A percentile compares a stretch with the other conserved stretches of the same genome.
These are phyloP conservation scores for Xerus rutilus DNA, from an alignment of 2,797 vertebrate species.

Conservation along the genomic window DNA sequence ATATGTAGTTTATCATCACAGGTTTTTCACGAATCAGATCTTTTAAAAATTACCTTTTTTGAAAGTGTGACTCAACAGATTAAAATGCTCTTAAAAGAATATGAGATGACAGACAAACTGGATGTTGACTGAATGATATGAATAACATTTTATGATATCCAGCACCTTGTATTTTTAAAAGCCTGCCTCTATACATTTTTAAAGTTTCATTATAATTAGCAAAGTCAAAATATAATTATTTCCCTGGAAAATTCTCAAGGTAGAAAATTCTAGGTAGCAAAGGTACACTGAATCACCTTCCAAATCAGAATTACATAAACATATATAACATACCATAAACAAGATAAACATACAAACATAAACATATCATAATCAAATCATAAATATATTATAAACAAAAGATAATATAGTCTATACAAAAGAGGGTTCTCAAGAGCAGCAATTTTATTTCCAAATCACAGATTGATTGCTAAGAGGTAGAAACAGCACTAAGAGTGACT, in stretches of 20 bases:
- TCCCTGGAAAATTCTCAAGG: neutral
- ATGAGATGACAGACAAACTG: neutral
- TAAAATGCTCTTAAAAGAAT: neutral
- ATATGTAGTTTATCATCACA: neutral
- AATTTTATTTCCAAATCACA: neutral
- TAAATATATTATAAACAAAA: neutral
- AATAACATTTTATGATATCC: neutral
- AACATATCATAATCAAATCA: too few species aligned
- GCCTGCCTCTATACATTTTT: neutral
- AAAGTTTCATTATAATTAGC: slow-evolving; percentile 20
- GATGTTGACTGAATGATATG: neutral
- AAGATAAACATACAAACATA: too few species aligned
- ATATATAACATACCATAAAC: too few species aligned
- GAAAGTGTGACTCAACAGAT: neutral
- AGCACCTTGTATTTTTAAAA: neutral
- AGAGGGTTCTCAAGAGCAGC: neutral
- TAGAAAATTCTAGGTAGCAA: neutral
- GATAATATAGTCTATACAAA: neutral
- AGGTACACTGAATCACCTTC: neutral
- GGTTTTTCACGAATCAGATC: neutral
- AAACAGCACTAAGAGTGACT: neutral
- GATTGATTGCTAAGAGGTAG: neutral
- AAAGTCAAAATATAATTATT: neutral
- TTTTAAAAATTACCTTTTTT: neutral
- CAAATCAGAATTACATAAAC: neutral